Percentiles rank a stretch among this genome's conserved stretches.
phyloP scores from a whole-genome alignment of 2,888 invertebrate genomes.

The Frankliniella intonsa region DNA sequence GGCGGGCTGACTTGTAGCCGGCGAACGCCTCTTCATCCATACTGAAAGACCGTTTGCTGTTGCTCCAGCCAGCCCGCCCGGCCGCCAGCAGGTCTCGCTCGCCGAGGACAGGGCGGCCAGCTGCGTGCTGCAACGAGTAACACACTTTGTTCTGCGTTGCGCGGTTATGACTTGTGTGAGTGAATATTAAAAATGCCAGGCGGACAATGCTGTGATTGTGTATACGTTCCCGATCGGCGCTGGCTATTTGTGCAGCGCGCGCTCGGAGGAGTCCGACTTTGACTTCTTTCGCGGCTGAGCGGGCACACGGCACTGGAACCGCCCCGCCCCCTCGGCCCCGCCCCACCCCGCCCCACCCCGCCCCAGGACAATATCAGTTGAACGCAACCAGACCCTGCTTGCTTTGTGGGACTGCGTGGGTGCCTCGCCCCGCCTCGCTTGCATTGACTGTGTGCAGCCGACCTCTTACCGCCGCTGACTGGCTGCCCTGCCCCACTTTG shows the following conservation, averaged over 20 bases:
- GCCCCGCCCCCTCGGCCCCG: background rate
- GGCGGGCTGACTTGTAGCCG: background rate
- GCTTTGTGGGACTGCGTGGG: too few relatives aligned
- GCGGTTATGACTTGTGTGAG: too few relatives aligned
- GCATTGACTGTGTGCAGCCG: too few relatives aligned
- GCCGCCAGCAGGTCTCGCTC: background rate
- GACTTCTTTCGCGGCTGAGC: background rate
- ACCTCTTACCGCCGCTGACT: background rate
- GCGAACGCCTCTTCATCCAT: background rate
- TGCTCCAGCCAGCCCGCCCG: background rate
- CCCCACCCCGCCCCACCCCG: background rate
- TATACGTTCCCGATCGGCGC: too few relatives aligned
- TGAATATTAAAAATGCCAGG: too few relatives aligned
- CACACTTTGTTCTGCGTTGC: too few relatives aligned
- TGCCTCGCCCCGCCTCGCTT: too few relatives aligned
- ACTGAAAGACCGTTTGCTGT: background rate
- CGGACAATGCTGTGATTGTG: too few relatives aligned
- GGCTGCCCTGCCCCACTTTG: background rate
- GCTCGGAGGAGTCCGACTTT: background rate
- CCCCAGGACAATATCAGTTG: background rate
- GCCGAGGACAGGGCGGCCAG: too few relatives aligned
- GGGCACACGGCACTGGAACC: background rate
- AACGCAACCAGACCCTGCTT: background rate
- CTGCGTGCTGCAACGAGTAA: too few relatives aligned
- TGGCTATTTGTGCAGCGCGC: background rate